Evolutionary conservation across 2,797 vertebrate species (phyloP), one percentile per base, ranked within the genome.

Genomic region (Brachyalestes nurse): DNA sequence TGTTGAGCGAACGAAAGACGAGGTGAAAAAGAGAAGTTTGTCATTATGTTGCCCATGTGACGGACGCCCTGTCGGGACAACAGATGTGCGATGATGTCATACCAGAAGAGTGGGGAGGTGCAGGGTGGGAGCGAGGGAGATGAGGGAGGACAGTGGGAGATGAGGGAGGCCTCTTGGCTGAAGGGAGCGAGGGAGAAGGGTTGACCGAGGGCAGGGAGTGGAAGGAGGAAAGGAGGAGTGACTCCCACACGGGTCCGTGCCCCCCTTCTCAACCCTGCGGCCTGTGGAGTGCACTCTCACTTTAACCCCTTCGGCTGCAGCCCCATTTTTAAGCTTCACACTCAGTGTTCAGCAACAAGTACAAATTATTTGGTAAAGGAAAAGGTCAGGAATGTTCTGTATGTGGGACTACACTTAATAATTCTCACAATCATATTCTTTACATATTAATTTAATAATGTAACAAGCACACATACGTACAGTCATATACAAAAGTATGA

Each of bases 31-130:
- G 72, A 88, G 86, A 87, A 86, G 87, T 84, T 80, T 75, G 86
- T 91, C 87, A 89, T 93, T 90, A 91, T 87, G 92, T 87, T 90
- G 90, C 91, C 90, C 88, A 90, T 91, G 90, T 91, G 90, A 85
- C 92, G 85, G 92, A 89, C 88, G 88, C 92, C 90, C 91, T 93
- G 90, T 92, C 91, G 92, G 91, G 91, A 93, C 90, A 88, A 93
- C 93, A 94, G 93, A 95, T 94, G 93, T 94, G 92, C 87, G 88
- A 91, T 94, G 92, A 94, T 93, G 93, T 94, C 93, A 95, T 93
- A 87, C 85, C 84, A 90, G 91, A 91, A 71, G 92, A 89, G 90
- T 87, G 88, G 78, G 57, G 78, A 38, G 83, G 77, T 79, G 49
- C 75, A 86, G 92, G 85, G 92, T 3, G 84, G 92, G 90, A 90